Evolutionary conservation across 2,113 vertebrate species (phyloP).

Genomic region (Carettochelys insculpta): DNA sequence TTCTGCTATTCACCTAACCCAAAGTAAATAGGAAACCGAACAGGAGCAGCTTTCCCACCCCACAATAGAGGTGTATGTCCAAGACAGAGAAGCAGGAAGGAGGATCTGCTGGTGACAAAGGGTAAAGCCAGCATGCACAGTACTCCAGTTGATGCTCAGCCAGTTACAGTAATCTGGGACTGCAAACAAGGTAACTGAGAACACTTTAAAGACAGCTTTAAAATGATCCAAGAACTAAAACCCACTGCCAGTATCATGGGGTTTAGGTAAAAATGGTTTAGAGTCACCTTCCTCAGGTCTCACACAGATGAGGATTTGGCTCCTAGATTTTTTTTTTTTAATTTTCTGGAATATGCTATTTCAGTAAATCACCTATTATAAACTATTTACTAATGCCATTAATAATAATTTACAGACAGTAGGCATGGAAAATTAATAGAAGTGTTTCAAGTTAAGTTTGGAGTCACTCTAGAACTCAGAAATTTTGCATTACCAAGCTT

Average conservation of each 20-base stretch:
- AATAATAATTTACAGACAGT: neutral
- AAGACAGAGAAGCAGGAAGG: neutral
- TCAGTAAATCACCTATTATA: neutral
- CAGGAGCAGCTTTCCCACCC: neutral
- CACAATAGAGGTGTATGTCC: neutral
- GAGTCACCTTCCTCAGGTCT: neutral
- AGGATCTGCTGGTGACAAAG: too few species aligned
- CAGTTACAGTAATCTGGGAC: neutral
- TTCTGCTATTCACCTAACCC: neutral
- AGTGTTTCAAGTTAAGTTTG: neutral
- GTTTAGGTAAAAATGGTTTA: neutral
- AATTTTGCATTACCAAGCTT: slow-evolving; percentile 9
- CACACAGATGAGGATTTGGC: neutral
- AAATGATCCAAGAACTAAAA: neutral
- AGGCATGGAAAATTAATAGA: neutral
- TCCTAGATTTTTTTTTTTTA: neutral
- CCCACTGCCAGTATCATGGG: neutral
- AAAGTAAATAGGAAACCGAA: neutral
- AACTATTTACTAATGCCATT: neutral
- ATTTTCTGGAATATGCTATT: neutral
- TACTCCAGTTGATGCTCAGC: too few species aligned
- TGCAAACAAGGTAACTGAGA: neutral
- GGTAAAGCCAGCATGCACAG: neutral
- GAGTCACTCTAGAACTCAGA: accelerated
- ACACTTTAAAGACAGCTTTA: neutral